phyloP scores from a whole-genome alignment of 2,113 vertebrate species.

The Casuarius casuarius region DNA sequence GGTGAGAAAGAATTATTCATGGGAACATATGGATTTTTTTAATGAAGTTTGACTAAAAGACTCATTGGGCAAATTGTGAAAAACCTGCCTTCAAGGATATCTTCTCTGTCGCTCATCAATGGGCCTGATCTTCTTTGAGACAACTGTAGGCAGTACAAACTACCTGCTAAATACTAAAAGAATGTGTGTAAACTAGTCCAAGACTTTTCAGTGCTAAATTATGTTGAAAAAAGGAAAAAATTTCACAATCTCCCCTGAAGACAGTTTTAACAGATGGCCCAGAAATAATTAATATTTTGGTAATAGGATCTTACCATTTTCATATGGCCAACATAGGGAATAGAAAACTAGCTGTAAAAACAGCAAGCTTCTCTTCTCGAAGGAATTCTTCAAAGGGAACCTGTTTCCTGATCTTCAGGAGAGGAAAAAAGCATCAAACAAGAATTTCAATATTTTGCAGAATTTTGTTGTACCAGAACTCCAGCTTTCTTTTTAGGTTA shows the following conservation, averaged over 20 bases:
- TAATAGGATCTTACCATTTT: background rate
- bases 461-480: background rate
- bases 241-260: background rate
- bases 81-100: background rate
- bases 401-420: background rate
- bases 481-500: background rate
- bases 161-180: background rate
- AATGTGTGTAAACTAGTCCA: background rate
- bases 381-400: background rate
- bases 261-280: background rate
- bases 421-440: background rate
- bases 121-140: background rate
- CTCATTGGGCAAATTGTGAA: background rate
- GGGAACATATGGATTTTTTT: conserved; percentile 8
- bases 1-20: background rate
- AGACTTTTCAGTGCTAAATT: background rate
- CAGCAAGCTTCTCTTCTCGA: background rate
- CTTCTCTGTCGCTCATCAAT: background rate
- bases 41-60: background rate
- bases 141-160: background rate
- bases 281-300: background rate
- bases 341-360: background rate
- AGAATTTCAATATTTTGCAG: background rate
- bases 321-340: background rate
- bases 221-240: background rate